Percentiles rank a stretch among this genome's conserved stretches.
Evolutionary conservation across 2,888 invertebrate species (phyloP).

Genomic region (Diplazon laetatorius): DNA sequence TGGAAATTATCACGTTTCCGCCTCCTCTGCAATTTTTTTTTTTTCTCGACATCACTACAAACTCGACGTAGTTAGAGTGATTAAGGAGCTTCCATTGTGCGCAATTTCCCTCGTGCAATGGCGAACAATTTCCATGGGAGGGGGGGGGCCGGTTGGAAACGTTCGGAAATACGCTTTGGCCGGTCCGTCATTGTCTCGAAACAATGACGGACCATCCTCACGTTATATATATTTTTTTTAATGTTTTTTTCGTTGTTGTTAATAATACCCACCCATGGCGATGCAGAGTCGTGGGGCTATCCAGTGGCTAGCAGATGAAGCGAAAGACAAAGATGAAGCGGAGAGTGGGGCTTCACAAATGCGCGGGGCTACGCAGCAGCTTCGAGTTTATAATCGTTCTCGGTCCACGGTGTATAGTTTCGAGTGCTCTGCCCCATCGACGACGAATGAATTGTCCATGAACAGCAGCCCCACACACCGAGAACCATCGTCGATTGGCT

Average conservation of each 20-base stretch:
- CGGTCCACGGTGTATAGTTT: neutral
- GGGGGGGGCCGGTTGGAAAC: neutral
- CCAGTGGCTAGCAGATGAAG: neutral
- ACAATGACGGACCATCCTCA: slow-evolving; percentile 12
- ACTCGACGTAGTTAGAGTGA: too few species aligned
- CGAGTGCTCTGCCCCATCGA: neutral
- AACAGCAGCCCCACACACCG: neutral
- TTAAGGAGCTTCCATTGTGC: neutral
- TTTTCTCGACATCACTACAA: too few species aligned
- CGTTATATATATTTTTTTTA: too few species aligned
- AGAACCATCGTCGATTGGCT: too few species aligned
- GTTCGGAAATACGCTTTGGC: neutral
- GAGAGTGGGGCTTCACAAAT: neutral
- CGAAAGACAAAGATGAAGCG: neutral
- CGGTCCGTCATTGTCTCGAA: slow-evolving; percentile 9
- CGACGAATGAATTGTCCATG: neutral
- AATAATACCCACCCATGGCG: neutral
- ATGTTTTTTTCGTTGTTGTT: neutral
- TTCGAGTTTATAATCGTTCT: slow-evolving; percentile 15
- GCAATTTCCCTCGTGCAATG: neutral
- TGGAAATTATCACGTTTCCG: too few species aligned
- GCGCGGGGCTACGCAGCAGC: neutral
- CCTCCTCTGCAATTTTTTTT: too few species aligned
- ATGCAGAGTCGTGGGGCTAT: neutral
- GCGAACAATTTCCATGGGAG: slow-evolving; percentile 2